A percentile compares a stretch with the other conserved stretches of the same genome.
These are phyloP conservation scores for Myripristis jacobus DNA, from an alignment of 2,797 vertebrate genomes.

Conservation along the genomic window DNA sequence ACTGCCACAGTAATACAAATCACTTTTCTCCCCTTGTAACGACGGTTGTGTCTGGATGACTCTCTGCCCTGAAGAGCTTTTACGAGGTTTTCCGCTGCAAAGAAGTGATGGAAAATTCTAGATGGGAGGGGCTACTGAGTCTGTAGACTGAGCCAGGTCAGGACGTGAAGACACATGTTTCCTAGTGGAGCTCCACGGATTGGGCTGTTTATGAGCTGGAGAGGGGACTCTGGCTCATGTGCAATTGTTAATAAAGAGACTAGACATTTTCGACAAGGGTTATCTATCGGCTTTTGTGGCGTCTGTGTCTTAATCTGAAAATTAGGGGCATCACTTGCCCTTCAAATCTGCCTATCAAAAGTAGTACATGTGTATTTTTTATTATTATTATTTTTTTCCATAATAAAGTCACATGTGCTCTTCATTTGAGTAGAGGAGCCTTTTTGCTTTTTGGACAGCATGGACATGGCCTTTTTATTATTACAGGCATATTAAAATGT, in stretches of 20 bases:
- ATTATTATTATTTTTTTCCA: neutral
- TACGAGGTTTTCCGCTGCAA: conserved; percentile 31
- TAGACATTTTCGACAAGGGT: conserved; percentile 27
- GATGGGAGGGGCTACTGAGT: neutral
- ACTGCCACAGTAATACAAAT: conserved; percentile 2
- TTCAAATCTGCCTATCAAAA: neutral
- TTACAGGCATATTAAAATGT: conserved; percentile 6
- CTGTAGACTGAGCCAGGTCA: conserved; percentile 31
- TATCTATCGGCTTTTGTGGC: conserved; percentile 15
- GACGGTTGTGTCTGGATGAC: conserved; percentile 5
- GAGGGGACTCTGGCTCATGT: conserved; percentile 20
- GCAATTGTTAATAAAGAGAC: conserved; percentile 31
- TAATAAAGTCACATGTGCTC: neutral
- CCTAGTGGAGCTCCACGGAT: conserved; percentile 39
- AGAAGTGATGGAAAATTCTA: conserved; percentile 50
- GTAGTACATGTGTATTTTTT: too few species aligned
- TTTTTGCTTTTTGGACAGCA: neutral
- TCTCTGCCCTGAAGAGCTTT: conserved; percentile 28
- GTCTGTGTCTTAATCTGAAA: conserved; percentile 6
- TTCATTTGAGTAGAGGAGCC: neutral
- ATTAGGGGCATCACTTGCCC: neutral
- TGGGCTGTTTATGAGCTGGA: conserved; percentile 46
- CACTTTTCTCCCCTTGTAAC: neutral
- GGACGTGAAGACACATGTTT: conserved; percentile 38
- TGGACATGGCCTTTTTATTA: conserved; percentile 9